These are phyloP conservation scores for Bombus consobrinus DNA, from an alignment of 1,140 invertebrate species.

Conservation along the genomic window DNA sequence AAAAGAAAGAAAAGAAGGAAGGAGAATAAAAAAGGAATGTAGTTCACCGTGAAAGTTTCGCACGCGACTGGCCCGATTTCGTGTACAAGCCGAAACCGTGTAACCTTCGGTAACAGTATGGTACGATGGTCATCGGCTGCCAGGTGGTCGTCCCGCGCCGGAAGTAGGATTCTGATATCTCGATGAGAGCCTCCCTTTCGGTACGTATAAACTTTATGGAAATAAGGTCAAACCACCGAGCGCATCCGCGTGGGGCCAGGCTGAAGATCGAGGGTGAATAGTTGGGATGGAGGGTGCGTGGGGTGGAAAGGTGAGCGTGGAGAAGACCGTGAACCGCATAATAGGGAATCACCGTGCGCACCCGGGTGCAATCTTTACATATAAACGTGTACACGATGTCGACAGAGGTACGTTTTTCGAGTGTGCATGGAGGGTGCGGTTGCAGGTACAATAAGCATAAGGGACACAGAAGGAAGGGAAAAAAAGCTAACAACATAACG, in stretches of 20 bases:
- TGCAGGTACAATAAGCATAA: slow-evolving; percentile 40
- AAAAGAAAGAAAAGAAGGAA: not conserved
- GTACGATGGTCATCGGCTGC: slow-evolving; percentile 60
- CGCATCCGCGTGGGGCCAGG: slow-evolving; percentile 48
- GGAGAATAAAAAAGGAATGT: not conserved
- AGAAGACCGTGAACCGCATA: slow-evolving; percentile 55
- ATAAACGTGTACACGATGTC: not conserved
- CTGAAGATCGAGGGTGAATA: slow-evolving; percentile 26
- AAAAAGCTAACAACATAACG: slow-evolving; percentile 67
- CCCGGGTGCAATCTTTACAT: slow-evolving; percentile 27
- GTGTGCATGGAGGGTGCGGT: slow-evolving; percentile 51
- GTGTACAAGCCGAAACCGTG: not conserved
- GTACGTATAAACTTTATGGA: slow-evolving; percentile 66
- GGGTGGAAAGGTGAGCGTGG: slow-evolving; percentile 29
- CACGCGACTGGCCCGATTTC: slow-evolving; percentile 42
- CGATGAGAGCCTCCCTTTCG: slow-evolving; percentile 36
- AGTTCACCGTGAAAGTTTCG: slow-evolving; percentile 37
- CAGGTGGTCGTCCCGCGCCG: slow-evolving; percentile 72
- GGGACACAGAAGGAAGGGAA: not conserved
- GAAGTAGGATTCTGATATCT: slow-evolving; percentile 76
- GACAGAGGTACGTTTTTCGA: slow-evolving; percentile 26
- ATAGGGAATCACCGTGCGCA: slow-evolving; percentile 63
- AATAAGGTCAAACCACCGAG: slow-evolving; percentile 74
- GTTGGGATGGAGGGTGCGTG: not conserved
- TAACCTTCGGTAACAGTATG: slow-evolving; percentile 51